phyloP scores from a whole-genome alignment of 1,140 invertebrate species.

The Medauroidea extradentata region DNA sequence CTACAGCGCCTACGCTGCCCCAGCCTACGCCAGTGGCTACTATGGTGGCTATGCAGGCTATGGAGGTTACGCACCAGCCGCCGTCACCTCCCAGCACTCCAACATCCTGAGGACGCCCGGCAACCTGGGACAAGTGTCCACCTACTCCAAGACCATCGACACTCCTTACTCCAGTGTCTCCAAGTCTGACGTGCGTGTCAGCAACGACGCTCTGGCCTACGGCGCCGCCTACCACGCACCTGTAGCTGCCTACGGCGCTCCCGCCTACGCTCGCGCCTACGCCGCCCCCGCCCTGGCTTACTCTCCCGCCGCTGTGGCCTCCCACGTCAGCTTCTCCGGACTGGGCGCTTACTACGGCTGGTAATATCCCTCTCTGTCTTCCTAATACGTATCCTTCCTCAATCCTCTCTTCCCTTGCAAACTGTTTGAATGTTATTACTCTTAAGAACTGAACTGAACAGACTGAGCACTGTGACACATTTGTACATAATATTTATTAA shows the following conservation, averaged over 20 bases:
- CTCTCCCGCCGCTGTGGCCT: constrained; percentile 14
- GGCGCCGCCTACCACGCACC: constrained; percentile 3
- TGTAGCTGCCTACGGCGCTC: not conserved
- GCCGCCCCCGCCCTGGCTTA: constrained; percentile 11
- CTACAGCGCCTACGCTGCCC: constrained; percentile 20
- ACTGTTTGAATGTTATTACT: too few relatives aligned
- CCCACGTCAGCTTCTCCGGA: too few relatives aligned
- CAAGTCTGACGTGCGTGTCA: constrained; percentile 57
- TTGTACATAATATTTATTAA: too few relatives aligned
- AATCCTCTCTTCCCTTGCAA: too few relatives aligned
- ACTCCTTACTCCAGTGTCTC: constrained; percentile 64
- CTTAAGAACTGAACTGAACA: too few relatives aligned
- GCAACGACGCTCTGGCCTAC: constrained; percentile 52
- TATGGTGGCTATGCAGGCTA: too few relatives aligned
- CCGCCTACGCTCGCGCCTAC: constrained; percentile 10
- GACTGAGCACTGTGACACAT: too few relatives aligned
- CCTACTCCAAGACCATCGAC: constrained; percentile 58
- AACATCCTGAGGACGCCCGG: constrained; percentile 58
- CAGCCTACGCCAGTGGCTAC: constrained; percentile 21
- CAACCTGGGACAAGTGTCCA: constrained; percentile 58
- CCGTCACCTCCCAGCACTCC: constrained; percentile 53
- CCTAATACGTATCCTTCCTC: too few relatives aligned
- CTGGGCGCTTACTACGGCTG: too few relatives aligned
- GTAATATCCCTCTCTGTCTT: too few relatives aligned
- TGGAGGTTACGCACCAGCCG: constrained; percentile 41